Conservation (phyloP, 1,140 invertebrate species). For the Hycleus cichorii region DNA sequence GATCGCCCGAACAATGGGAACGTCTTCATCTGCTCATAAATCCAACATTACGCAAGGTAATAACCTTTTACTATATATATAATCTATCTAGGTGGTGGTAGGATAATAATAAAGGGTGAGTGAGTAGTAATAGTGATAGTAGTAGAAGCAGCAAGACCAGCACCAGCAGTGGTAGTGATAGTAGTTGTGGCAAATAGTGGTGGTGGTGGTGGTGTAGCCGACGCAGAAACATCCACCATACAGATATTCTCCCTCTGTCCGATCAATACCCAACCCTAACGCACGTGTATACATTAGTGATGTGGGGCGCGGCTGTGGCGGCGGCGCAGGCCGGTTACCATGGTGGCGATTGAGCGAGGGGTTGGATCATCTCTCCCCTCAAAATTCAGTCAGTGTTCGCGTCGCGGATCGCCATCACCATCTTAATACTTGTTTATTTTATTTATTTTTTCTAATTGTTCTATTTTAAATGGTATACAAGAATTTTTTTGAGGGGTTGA, state of each 20-base stretch:
- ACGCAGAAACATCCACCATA: too few species aligned
- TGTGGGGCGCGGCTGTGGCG: slow-evolving; percentile 34
- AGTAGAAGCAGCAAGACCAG: too few species aligned
- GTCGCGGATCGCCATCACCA: slow-evolving; percentile 18
- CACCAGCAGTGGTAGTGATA: too few species aligned
- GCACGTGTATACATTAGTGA: slow-evolving; percentile 44
- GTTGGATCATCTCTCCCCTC: slow-evolving; percentile 31
- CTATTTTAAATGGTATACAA: background rate
- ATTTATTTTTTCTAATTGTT: background rate
- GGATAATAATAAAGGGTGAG: too few species aligned
- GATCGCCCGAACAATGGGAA: too few species aligned
- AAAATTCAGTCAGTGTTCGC: slow-evolving; percentile 32
- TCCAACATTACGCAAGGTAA: too few species aligned
- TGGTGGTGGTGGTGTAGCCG: too few species aligned
- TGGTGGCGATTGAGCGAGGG: slow-evolving; percentile 28
- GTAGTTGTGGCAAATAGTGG: too few species aligned
- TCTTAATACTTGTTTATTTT: background rate
- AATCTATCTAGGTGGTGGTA: too few species aligned
- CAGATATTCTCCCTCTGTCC: background rate
- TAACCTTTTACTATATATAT: too few species aligned
- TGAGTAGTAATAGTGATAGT: too few species aligned
- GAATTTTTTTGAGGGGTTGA: slow-evolving; percentile 9
- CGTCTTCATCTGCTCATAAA: too few species aligned
- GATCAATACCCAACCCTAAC: slow-evolving; percentile 30
- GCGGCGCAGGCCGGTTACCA: slow-evolving; percentile 31